phyloP scores from a whole-genome alignment of 2,888 invertebrate species.

The Clunio marinus region DNA sequence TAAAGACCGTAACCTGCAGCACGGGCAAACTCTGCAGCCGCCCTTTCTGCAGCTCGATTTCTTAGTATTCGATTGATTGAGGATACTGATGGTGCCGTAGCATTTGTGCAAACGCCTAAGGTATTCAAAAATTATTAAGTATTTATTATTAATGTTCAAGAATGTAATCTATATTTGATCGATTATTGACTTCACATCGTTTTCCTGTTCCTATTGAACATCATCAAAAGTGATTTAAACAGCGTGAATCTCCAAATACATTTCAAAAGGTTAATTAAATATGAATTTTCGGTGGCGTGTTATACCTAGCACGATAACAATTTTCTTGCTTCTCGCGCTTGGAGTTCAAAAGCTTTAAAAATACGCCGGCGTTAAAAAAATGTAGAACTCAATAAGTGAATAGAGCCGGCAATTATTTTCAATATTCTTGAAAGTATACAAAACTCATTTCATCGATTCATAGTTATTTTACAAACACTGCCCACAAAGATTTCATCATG shows the following conservation, averaged over 20 bases:
- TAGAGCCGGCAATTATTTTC: slow-evolving; percentile 7
- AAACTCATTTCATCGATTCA: neutral
- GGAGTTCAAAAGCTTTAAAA: too few relatives aligned
- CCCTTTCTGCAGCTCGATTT: slow-evolving; percentile 92
- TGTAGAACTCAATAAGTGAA: neutral
- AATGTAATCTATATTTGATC: neutral
- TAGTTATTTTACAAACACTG: slow-evolving; percentile 25
- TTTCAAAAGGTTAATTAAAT: neutral
- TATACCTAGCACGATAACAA: neutral
- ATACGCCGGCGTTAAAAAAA: neutral
- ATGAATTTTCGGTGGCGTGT: slow-evolving; percentile 5
- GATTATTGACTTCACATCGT: neutral
- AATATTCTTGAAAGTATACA: too few relatives aligned
- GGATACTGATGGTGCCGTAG: slow-evolving; percentile 93
- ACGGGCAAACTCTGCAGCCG: slow-evolving; percentile 91
- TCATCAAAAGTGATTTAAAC: neutral
- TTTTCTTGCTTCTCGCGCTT: neutral
- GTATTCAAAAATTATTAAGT: too few relatives aligned
- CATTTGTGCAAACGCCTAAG: slow-evolving; percentile 89
- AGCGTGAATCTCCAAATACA: neutral
- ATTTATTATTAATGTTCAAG: neutral
- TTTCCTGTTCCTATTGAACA: neutral
- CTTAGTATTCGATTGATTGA: slow-evolving; percentile 94
- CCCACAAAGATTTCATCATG: slow-evolving; percentile 35
- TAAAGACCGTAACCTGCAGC: slow-evolving; percentile 86